These are phyloP conservation scores for Campopleginae sp. DNA, from an alignment of 2,888 invertebrate species.

Conservation along the genomic window DNA sequence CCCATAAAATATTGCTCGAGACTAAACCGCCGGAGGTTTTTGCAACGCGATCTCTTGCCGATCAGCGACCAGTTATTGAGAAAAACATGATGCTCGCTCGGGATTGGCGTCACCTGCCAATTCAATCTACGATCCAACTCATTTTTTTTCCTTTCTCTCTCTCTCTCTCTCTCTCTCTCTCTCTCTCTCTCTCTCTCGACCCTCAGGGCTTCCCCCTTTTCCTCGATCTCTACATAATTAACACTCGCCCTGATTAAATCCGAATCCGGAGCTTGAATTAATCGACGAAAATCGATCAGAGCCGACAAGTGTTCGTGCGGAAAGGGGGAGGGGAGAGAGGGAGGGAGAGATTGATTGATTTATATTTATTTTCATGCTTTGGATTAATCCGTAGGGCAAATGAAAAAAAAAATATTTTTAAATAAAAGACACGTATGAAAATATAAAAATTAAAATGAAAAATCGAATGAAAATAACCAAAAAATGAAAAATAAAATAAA, in stretches of 20 bases:
- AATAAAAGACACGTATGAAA: no score
- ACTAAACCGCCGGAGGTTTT: constrained; percentile 52
- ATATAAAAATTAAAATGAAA: no score
- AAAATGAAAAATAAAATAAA: no score
- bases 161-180: constrained; percentile 16
- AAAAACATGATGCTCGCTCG: constrained; percentile 32
- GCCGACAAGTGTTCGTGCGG: constrained; percentile 53
- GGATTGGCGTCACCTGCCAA: constrained; percentile 69
- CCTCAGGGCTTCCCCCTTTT: neutral
- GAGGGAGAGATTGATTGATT: no score
- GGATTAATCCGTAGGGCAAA: no score
- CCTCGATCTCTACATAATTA: constrained; percentile 55
- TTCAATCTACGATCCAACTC: constrained; percentile 56
- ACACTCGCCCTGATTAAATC: constrained; percentile 64
- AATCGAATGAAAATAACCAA: no score
- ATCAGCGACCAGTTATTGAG: constrained; percentile 32
- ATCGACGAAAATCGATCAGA: constrained; percentile 62
- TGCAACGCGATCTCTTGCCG: constrained; percentile 12
- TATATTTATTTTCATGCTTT: no score
- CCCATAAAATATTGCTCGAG: constrained; percentile 59
- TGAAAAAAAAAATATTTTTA: no score
- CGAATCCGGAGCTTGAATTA: constrained; percentile 49
- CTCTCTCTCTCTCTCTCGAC: neutral
- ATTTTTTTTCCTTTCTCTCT: neutral
- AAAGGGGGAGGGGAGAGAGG: neutral